These are phyloP conservation scores for Sebastes trivittatus DNA, from an alignment of 2,797 vertebrate species.

Conservation along the genomic window DNA sequence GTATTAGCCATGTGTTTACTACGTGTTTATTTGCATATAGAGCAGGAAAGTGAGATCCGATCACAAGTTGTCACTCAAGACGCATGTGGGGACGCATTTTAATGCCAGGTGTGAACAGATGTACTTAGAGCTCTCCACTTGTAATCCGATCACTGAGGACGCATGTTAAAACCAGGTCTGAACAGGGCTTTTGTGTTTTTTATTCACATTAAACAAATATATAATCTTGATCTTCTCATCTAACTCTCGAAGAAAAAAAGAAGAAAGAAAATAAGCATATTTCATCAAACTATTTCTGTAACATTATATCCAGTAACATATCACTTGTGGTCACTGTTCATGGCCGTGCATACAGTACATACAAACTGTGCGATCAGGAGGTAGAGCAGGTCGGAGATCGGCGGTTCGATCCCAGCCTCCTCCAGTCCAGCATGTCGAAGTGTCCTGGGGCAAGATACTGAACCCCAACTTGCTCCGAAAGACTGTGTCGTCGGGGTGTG, in stretches of 20 bases:
- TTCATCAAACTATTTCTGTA: not conserved
- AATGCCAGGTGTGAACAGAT: no score
- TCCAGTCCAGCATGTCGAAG: no score
- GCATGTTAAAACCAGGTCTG: no score
- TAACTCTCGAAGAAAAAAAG: not conserved
- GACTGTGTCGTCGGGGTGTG: not conserved
- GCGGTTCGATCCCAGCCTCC: no score
- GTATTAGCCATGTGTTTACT: no score
- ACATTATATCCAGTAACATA: not conserved
- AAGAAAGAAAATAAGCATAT: not conserved
- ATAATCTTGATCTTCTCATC: not conserved
- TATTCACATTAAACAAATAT: not conserved
- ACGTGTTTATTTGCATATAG: no score
- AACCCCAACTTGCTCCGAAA: not conserved
- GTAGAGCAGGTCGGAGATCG: not conserved
- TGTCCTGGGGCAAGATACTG: not conserved
- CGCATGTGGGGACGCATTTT: no score
- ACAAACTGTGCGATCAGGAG: not conserved
- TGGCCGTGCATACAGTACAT: not conserved
- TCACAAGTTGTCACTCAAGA: no score
- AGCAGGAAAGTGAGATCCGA: no score
- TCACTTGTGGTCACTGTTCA: rapidly evolving
- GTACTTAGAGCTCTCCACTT: no score
- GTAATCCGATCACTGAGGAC: no score
- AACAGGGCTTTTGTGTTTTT: no score